phyloP scores from a whole-genome alignment of 2,797 vertebrate species.

The Setipinna tenuifilis region DNA sequence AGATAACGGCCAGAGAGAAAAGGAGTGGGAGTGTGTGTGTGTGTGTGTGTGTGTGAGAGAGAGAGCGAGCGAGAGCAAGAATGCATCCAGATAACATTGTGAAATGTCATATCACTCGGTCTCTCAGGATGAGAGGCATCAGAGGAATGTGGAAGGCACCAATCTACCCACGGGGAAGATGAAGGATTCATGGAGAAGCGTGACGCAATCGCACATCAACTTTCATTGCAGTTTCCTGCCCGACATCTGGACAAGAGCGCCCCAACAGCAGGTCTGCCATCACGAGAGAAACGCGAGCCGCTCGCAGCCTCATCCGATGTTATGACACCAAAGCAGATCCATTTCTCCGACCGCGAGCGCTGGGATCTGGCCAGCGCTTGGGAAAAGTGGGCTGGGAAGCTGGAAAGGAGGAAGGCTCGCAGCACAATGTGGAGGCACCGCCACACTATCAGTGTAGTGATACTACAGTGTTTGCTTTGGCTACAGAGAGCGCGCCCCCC shows the following conservation, averaged over 20 bases:
- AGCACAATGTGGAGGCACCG: slow-evolving; percentile 28
- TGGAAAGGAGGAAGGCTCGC: slow-evolving; percentile 45
- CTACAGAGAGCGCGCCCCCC: slow-evolving; percentile 40
- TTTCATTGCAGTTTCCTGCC: background rate
- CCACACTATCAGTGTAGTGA: slow-evolving; percentile 46
- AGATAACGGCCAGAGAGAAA: background rate
- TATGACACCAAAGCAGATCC: background rate
- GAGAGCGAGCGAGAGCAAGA: background rate
- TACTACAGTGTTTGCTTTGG: slow-evolving; percentile 53
- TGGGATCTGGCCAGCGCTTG: background rate
- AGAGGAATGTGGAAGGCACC: background rate
- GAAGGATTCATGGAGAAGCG: background rate
- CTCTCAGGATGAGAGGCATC: background rate
- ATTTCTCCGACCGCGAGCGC: background rate
- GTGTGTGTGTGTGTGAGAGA: background rate
- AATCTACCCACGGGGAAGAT: background rate
- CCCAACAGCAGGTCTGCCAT: background rate
- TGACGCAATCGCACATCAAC: background rate
- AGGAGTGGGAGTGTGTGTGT: background rate
- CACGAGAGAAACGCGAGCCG: background rate
- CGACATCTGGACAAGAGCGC: background rate
- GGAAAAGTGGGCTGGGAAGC: slow-evolving; percentile 12
- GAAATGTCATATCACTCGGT: background rate
- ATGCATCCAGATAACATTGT: slow-evolving; percentile 12
- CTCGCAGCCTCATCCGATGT: background rate